Evolutionary conservation across 2,888 invertebrate genomes (phyloP).

Genomic region (Drepanosiphum platanoidis): DNA sequence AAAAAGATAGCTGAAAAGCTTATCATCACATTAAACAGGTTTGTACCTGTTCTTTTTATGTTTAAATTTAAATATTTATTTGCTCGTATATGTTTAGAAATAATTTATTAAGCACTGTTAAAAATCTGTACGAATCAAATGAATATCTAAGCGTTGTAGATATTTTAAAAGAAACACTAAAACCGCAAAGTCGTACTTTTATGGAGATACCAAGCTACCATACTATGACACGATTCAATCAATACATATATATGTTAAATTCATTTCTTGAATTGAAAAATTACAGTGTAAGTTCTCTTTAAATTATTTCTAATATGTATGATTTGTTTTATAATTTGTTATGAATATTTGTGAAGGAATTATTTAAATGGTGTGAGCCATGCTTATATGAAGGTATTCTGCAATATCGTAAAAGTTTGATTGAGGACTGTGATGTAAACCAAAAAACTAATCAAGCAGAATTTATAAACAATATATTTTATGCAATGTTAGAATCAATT

Average conservation of each 20-base stretch:
- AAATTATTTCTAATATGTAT: constrained; percentile 54
- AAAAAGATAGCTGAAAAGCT: constrained; percentile 69
- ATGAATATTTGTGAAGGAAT: constrained; percentile 69
- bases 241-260: constrained; percentile 73
- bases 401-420: constrained; percentile 69
- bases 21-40: constrained; percentile 70
- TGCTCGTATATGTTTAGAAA: constrained; percentile 62
- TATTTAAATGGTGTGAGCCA: constrained; percentile 81
- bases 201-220: constrained; percentile 62
- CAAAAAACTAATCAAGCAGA: constrained; percentile 64
- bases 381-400: constrained; percentile 80
- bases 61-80: constrained; percentile 12
- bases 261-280: constrained; percentile 75
- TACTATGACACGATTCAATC: constrained; percentile 66
- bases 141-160: constrained; percentile 75
- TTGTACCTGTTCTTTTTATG: constrained; percentile 65
- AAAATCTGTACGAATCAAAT: constrained; percentile 74
- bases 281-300: constrained; percentile 66
- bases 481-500: constrained; percentile 70
- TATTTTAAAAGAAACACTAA: constrained; percentile 77
- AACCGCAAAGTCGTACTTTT: constrained; percentile 64
- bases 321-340: constrained; percentile 27
- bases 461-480: constrained; percentile 68
- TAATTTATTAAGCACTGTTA: constrained; percentile 72
- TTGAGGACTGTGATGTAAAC: constrained; percentile 67